Conservation (phyloP, 2,888 invertebrate genomes). For the Sisyra nigra region DNA sequence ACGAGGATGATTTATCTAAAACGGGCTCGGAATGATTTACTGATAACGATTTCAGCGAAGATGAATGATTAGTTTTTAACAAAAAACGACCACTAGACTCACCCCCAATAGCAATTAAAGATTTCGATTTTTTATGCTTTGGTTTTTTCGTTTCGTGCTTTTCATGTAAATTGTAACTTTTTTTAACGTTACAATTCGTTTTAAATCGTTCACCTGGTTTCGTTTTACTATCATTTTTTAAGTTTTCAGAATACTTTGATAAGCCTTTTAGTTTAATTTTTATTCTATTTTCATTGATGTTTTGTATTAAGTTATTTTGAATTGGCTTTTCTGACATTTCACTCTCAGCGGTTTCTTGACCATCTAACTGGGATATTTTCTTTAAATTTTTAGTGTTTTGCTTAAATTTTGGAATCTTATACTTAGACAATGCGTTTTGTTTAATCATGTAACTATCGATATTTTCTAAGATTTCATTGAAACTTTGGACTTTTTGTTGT, state of each 20-base stretch:
- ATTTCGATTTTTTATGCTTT: background rate
- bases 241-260: no score
- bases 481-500: constrained; percentile 2
- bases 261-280: no score
- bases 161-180: background rate
- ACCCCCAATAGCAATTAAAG: constrained; percentile 1
- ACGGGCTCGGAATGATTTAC: background rate
- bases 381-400: background rate
- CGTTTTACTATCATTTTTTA: no score
- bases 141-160: background rate
- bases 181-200: no score
- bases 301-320: background rate
- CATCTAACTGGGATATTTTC: no score
- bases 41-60: background rate
- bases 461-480: constrained; percentile 6
- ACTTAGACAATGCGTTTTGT: constrained; percentile 5
- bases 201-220: no score
- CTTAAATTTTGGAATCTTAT: constrained; percentile 7
- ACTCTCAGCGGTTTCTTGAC: no score
- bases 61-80: background rate
- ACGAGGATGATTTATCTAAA: background rate
- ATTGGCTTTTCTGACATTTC: no score
- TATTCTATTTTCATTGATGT: background rate
- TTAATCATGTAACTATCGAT: constrained; percentile 5
- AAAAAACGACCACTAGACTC: constrained; percentile 1